Base-by-base conservation (phyloP, 1,140 invertebrate species). In the Panagrolaimus sp. region DNA sequence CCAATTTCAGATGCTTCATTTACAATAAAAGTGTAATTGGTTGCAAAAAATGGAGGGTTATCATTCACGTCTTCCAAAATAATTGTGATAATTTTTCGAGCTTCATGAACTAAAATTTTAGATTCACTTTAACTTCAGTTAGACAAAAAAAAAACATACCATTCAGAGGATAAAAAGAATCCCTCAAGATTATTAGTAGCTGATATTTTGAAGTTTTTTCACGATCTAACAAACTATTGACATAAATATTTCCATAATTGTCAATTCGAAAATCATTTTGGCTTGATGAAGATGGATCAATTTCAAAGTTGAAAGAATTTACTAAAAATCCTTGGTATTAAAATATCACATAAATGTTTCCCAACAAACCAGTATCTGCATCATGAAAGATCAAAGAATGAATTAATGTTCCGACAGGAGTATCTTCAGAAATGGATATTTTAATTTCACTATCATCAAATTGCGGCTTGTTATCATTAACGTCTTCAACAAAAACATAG, bases 401-500 rank as follows among this genome's bases (percentile, higher is more conserved):
- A 16, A 57, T 27, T 25, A 16, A 11, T 0, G 51, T 57, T 23
- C 51, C 51, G 20, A 57, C 51, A 20, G 51, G 4, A 13, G 51
- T 27, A 5, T 57, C n/a, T 57, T 57, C 51, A 57, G 51, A 8
- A 11, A 57, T 20, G 11, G 13, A 4, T n/a, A 27, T 27, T 25
- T 13, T 27, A n/a, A 57, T 57, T 57, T 57, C 51, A 4, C 51
- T 16, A 25, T 57, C 51, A 20, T 4, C 4, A 16, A 57, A 57
- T 27, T 57, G 9, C 13, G 51, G 51, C 4, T 20, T 11, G 51
- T 57, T 57, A 57, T 57, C 51, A 23, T 57, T 57, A 20, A 25
- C 51, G 20, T 57, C 51, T 57, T 57, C 51, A 20, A 57, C 51
- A 57, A 57, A 57, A 57, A 57, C 27, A 23, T n/a, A 57, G 8